Conservation (phyloP, 2,888 invertebrate species). For the Zele albiditarsus region DNA sequence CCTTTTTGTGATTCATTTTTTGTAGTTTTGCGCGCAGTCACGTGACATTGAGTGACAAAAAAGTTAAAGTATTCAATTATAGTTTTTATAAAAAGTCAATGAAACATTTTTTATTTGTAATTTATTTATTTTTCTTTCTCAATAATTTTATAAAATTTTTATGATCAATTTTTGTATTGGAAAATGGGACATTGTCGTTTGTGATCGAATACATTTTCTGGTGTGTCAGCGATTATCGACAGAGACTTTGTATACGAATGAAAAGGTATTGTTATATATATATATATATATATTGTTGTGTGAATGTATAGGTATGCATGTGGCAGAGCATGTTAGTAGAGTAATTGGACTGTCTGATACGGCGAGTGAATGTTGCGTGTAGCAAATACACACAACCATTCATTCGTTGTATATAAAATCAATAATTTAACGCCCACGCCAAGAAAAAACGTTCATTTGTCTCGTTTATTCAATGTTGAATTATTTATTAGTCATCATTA, state of each 20-base stretch:
- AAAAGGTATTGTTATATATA: neutral
- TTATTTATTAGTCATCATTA: neutral
- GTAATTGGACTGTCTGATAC: slow-evolving; percentile 31
- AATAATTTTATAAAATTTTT: neutral
- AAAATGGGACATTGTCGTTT: neutral
- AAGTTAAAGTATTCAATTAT: neutral
- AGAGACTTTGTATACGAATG: neutral
- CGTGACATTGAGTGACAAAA: neutral
- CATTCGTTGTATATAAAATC: slow-evolving; percentile 1
- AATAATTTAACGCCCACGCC: slow-evolving; percentile 18
- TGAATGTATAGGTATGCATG: neutral
- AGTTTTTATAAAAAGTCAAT: neutral
- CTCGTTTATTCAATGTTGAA: slow-evolving; percentile 5
- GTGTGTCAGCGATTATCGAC: slow-evolving; percentile 4
- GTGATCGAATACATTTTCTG: neutral
- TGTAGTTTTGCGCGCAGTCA: neutral
- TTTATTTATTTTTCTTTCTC: neutral
- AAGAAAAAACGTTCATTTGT: slow-evolving; percentile 16
- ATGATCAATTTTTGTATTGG: neutral
- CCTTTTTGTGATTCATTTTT: too few relatives aligned
- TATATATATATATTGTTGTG: neutral
- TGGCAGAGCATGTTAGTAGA: neutral
- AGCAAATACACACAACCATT: neutral
- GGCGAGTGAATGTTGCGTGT: slow-evolving; percentile 22
- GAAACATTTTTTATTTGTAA: neutral